Base-by-base conservation (phyloP, 2,797 vertebrate species). In the Anomalospiza imberbis region DNA sequence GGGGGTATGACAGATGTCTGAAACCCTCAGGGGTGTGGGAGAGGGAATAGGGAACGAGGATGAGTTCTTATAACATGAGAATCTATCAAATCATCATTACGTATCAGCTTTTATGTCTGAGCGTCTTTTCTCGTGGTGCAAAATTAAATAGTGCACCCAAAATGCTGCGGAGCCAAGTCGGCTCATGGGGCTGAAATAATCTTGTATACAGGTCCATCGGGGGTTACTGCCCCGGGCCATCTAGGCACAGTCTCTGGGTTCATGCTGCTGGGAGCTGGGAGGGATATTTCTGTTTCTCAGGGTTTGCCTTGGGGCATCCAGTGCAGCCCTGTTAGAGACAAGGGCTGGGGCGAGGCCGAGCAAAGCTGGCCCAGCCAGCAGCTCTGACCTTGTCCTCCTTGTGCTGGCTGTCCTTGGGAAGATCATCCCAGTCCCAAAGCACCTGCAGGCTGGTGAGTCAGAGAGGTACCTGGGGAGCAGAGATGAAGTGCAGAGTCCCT, bases 1-100 rank as follows among this genome's bases (percentile, higher is more conserved):
- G 93, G 58, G 92, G 66, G 5, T 50, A 6, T 47, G 86, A 40
- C 84, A 91, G 91, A 91, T 95, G 93, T 76, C 93, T 85, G 50
- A 88, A 81, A 20, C 40, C 71, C 92, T 32, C 54, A 65, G 17
- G 77, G 84, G 21, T 29, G 10, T 57, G 60, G 47, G 51, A 84
- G 15, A 66, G 77, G 51, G 38, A 84, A 40, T 0, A 68, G 28
- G 38, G 68, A 74, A 63, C 0, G 1, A 68, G 62, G 16, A 24
- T 9, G 5, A 44, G 16, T 81, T 68, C 53, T 77, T 40, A 1
- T 13, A 28, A 29, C 20, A 45, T 21, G 51, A 58, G 45, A 34
- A 48, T 6, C 50, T 29, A n/a, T 21, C 1, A 2, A 58, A 51
- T 66, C 47, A 29, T 51, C 17, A 19, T 14, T 9, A 31, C 0